Conservation (phyloP, 2,113 vertebrate species). For the Chionis minor region DNA sequence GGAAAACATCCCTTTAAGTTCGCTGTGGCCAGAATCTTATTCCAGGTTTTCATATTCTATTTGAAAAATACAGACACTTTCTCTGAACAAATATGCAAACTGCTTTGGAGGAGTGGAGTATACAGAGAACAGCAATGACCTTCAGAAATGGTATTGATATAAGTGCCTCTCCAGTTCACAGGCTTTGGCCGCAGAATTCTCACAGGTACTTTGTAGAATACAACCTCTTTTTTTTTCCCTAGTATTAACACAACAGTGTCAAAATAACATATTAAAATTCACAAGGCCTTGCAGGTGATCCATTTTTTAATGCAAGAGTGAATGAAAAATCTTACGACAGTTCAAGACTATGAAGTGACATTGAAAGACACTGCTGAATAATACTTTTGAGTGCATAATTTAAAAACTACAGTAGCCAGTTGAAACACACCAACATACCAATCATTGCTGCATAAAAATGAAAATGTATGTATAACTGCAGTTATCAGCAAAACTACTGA, state of each 20-base stretch:
- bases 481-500: not conserved
- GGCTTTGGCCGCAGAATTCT: not conserved
- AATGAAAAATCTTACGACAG: not conserved
- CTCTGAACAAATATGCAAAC: not conserved
- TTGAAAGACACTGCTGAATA: not conserved
- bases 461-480: not conserved
- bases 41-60: not conserved
- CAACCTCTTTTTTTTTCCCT: not conserved
- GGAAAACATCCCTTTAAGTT: not conserved
- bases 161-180: not conserved
- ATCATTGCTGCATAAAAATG: not conserved
- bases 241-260: not conserved
- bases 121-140: not conserved
- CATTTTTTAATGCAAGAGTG: not conserved
- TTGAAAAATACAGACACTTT: not conserved
- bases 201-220: not conserved
- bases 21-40: not conserved
- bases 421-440: not conserved
- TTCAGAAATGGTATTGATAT: not conserved
- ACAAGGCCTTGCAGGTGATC: not conserved
- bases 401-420: not conserved
- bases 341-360: not conserved
- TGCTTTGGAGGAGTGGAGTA: not conserved
- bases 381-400: not conserved
- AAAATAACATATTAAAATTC: not conserved